Conservation (phyloP, 2,888 invertebrate species). For the Cantharis rufa region DNA sequence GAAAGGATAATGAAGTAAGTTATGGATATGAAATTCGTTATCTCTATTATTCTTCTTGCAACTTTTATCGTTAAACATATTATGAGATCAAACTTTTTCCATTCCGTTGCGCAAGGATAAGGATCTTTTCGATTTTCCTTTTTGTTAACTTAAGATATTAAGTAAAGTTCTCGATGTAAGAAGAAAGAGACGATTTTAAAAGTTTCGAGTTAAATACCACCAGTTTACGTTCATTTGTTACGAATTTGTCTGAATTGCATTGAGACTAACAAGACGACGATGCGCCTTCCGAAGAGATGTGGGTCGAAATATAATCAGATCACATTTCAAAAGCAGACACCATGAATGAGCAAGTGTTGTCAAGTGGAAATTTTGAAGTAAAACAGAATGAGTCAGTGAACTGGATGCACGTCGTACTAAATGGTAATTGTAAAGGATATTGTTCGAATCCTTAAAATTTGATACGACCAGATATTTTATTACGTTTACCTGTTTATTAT, state of each 20-base stretch:
- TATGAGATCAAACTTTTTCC: constrained; percentile 5
- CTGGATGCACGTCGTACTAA: constrained; percentile 29
- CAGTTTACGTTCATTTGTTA: constrained; percentile 10
- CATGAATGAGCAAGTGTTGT: constrained; percentile 31
- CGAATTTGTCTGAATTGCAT: constrained; percentile 5
- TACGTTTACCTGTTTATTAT: neutral
- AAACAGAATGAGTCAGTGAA: constrained; percentile 33
- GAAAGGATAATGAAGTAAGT: neutral
- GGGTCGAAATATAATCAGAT: constrained; percentile 29
- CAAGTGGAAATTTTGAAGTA: constrained; percentile 34
- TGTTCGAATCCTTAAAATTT: neutral
- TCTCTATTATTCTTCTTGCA: neutral
- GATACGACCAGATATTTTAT: neutral
- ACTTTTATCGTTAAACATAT: neutral
- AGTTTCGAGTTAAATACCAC: neutral
- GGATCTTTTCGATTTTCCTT: neutral
- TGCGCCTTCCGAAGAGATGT: constrained; percentile 9
- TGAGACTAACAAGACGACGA: neutral
- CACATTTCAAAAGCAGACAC: constrained; percentile 32
- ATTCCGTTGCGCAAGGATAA: neutral
- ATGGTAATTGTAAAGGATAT: constrained; percentile 13
- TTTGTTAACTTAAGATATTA: neutral
- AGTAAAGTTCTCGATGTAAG: neutral
- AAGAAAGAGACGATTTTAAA: neutral
- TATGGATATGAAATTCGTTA: constrained; percentile 1